phyloP scores from a whole-genome alignment of 2,888 invertebrate species.

The Slavum lentiscoides region DNA sequence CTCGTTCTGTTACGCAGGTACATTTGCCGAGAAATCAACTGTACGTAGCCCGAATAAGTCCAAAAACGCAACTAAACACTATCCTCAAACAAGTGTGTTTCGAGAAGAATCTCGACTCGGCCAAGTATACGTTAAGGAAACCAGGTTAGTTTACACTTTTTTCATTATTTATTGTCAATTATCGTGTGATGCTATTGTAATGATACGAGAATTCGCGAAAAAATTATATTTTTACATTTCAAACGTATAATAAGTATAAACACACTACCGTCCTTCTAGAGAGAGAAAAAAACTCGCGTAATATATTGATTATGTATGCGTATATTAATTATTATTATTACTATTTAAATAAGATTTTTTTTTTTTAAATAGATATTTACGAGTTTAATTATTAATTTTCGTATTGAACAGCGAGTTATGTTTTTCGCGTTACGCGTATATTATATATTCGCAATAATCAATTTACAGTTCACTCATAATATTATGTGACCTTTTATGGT shows the following conservation, averaged over 20 bases:
- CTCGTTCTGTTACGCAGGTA: conserved; percentile 61
- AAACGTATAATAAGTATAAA: too few relatives aligned
- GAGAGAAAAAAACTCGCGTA: neutral
- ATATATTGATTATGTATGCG: neutral
- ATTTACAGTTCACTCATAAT: neutral
- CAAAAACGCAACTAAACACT: conserved; percentile 70
- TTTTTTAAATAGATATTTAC: neutral
- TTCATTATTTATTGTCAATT: neutral
- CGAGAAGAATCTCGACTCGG: conserved; percentile 74
- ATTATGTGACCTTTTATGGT: neutral
- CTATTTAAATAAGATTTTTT: neutral
- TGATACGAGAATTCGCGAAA: too few relatives aligned
- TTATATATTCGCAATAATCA: neutral
- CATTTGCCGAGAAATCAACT: conserved; percentile 79
- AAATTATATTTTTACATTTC: too few relatives aligned
- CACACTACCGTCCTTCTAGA: too few relatives aligned
- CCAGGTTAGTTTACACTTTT: conserved; percentile 64
- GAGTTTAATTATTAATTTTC: neutral
- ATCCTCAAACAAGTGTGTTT: conserved; percentile 74
- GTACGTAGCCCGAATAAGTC: conserved; percentile 75
- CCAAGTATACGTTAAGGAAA: conserved; percentile 76
- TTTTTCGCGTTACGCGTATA: neutral
- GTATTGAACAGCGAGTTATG: neutral
- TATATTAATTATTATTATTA: neutral
- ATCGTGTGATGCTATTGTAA: too few relatives aligned